phyloP scores from a whole-genome alignment of 2,888 invertebrate genomes.

The Cataglyphis cursor region DNA sequence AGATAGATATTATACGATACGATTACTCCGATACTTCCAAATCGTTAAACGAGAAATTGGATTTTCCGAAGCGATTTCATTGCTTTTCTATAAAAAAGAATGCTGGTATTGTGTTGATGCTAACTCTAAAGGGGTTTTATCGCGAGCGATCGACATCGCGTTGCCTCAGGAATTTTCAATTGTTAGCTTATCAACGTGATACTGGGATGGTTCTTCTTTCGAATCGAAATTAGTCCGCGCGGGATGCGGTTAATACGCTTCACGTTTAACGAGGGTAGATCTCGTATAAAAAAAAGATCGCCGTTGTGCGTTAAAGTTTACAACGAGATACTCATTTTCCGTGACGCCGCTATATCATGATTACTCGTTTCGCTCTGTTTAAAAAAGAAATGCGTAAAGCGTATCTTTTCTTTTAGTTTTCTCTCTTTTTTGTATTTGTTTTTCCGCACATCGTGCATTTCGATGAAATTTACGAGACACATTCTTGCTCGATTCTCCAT shows the following conservation, averaged over 20 bases:
- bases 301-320: conserved; percentile 43
- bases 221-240: conserved; percentile 25
- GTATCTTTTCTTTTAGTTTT: not conserved
- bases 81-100: not conserved
- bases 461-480: conserved; percentile 53
- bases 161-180: conserved; percentile 23
- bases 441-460: conserved; percentile 12
- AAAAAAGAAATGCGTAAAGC: not conserved
- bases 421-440: not conserved
- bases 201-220: not conserved
- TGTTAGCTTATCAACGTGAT: conserved; percentile 9
- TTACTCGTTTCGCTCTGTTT: conserved; percentile 25
- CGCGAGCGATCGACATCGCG: not conserved
- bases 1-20: not conserved
- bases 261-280: conserved; percentile 26
- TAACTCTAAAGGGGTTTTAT: conserved; percentile 2
- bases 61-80: conserved; percentile 2
- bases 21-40: not conserved
- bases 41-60: conserved; percentile 13
- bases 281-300: not conserved
- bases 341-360: conserved; percentile 11
- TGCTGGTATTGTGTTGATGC: not conserved
- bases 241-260: conserved; percentile 20
- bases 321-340: conserved; percentile 2
- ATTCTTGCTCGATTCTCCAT: conserved; percentile 32